Percentiles rank a stretch among this genome's conserved stretches.
phyloP scores from a whole-genome alignment of 2,888 invertebrate species.

The Mesopsocus fuscifrons region DNA sequence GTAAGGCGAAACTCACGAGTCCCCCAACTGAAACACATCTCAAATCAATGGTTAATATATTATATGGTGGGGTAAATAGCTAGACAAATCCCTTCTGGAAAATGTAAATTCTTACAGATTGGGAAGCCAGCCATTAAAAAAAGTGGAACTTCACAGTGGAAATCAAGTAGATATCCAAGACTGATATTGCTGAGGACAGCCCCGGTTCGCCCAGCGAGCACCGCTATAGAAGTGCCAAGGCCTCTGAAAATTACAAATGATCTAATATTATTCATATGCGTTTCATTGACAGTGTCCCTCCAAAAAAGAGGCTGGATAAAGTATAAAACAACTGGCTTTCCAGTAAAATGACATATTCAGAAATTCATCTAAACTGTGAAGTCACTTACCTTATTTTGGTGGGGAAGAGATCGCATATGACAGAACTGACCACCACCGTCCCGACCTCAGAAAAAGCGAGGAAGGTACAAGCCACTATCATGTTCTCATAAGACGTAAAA shows the following conservation, averaged over 20 bases:
- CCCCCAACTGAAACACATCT: too few relatives aligned
- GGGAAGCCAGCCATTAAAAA: conserved; percentile 40
- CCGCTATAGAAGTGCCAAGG: conserved; percentile 41
- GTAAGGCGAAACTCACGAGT: too few relatives aligned
- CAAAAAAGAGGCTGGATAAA: too few relatives aligned
- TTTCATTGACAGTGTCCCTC: too few relatives aligned
- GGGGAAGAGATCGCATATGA: conserved; percentile 26
- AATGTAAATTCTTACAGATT: too few relatives aligned
- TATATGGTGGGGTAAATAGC: too few relatives aligned
- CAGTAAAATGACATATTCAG: too few relatives aligned
- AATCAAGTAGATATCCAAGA: conserved; percentile 41
- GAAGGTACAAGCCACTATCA: conserved; percentile 34
- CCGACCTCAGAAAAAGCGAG: conserved; percentile 30
- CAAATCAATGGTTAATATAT: too few relatives aligned
- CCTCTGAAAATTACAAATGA: conserved; percentile 27
- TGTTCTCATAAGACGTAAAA: conserved; percentile 33
- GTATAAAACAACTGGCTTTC: too few relatives aligned
- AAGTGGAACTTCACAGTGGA: conserved; percentile 41
- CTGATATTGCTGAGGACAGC: conserved; percentile 43
- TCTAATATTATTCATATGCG: too few relatives aligned
- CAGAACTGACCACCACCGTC: conserved; percentile 25
- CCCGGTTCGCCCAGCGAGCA: conserved; percentile 42
- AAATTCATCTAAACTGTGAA: not conserved
- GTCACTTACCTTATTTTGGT: conserved; percentile 27
- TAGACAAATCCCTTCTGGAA: too few relatives aligned